Conservation (phyloP, 2,797 vertebrate genomes). For the Pyrrhura leucotis region DNA sequence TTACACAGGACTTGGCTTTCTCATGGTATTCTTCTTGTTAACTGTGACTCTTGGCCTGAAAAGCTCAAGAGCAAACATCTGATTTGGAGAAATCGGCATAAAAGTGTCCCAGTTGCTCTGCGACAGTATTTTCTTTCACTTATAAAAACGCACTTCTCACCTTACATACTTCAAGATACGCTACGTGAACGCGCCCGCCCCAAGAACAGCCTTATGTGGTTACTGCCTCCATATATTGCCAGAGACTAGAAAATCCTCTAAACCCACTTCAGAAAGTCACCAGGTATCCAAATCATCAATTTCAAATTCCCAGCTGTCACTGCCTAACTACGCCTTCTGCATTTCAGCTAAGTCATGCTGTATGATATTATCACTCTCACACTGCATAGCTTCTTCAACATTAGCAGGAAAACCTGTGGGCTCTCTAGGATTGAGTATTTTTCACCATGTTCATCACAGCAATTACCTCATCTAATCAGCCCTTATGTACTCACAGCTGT, state of each 20-base stretch:
- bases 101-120: not conserved
- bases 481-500: not conserved
- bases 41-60: not conserved
- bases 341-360: conserved; percentile 54
- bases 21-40: not conserved
- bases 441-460: not conserved
- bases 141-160: not conserved
- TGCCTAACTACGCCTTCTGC: conserved; percentile 1
- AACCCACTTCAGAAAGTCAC: not conserved
- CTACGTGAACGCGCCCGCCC: not conserved
- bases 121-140: not conserved
- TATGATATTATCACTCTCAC: not conserved
- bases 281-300: conserved; percentile 8
- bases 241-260: not conserved
- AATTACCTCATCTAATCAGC: not conserved
- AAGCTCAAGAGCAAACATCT: not conserved
- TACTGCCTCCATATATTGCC: not conserved
- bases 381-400: not conserved
- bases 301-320: conserved; percentile 48
- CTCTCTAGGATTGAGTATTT: not conserved
- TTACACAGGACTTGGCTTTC: not conserved
- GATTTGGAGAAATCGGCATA: not conserved
- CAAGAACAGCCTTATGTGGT: not conserved
- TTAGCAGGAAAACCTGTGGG: not conserved
- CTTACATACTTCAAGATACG: not conserved